Conservation (phyloP, 2,113 vertebrate species). For the Galemys pyrenaicus region DNA sequence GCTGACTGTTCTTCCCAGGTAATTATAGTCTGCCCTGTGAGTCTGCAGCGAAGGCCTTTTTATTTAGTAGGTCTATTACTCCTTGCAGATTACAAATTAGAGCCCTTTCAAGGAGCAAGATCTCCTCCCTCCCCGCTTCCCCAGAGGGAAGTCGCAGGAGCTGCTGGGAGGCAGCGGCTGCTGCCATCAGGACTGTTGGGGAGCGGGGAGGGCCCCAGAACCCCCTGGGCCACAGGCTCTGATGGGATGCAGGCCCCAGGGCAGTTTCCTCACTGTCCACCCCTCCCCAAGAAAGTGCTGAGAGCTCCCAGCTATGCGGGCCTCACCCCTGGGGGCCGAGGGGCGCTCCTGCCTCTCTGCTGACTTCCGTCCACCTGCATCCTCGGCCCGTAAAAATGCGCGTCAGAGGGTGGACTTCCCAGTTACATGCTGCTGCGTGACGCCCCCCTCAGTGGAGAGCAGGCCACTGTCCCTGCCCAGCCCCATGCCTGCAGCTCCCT, state of each 20-base stretch:
- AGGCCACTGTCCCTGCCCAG: neutral
- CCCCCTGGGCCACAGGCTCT: too few species aligned
- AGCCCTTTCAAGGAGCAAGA: neutral
- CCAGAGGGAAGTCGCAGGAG: rapidly evolving
- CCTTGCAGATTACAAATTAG: neutral
- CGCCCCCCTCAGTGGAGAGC: neutral
- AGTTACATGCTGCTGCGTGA: rapidly evolving
- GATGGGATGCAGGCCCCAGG: too few species aligned
- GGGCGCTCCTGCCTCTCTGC: too few species aligned
- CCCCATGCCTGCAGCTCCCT: neutral
- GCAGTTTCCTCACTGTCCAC: too few species aligned
- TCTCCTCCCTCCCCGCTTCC: neutral
- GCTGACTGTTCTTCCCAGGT: neutral
- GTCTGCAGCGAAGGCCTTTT: neutral
- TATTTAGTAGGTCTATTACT: neutral
- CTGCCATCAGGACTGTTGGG: neutral
- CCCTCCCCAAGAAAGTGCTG: too few species aligned
- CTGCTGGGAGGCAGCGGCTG: rapidly evolving
- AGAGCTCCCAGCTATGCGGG: neutral
- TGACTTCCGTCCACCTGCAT: neutral
- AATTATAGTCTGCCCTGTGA: neutral
- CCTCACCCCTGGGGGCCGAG: rapidly evolving
- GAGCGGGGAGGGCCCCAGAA: neutral
- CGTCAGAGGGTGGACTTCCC: neutral
- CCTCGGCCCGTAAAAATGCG: neutral